A percentile compares a stretch with the other conserved stretches of the same genome.
These are phyloP conservation scores for Mus musculus DNA, from an alignment of 2,113 vertebrate genomes.

Conservation along the genomic window DNA sequence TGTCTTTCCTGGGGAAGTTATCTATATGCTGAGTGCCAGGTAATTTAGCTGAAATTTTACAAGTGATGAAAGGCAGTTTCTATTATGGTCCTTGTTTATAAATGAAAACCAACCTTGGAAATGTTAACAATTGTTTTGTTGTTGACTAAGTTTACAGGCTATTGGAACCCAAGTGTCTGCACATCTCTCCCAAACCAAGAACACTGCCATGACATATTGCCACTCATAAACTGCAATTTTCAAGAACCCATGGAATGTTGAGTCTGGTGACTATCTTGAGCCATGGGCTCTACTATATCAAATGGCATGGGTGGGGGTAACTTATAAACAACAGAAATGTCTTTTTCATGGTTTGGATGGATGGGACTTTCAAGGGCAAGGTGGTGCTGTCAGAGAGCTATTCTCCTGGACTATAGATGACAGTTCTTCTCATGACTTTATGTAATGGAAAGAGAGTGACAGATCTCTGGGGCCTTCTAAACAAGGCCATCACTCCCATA, in stretches of 20 bases:
- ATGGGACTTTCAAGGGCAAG: not conserved
- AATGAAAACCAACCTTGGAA: not conserved
- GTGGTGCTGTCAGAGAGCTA: not conserved
- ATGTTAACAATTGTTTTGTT: not conserved
- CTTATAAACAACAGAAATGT: not conserved
- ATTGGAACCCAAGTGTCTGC: not conserved
- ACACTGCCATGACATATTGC: too few species aligned
- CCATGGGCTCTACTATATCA: not conserved
- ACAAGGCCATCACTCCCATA: not conserved
- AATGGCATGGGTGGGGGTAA: not conserved
- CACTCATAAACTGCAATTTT: not conserved
- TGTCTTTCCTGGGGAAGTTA: slow-evolving; percentile 21
- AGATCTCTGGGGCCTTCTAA: not conserved
- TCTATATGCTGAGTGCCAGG: slow-evolving; percentile 36
- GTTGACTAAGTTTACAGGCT: not conserved
- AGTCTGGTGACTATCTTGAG: not conserved
- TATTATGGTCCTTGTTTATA: slow-evolving; percentile 31
- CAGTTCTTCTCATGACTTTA: not conserved
- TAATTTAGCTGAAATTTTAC: slow-evolving; percentile 45
- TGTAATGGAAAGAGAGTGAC: not conserved
- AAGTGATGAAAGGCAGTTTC: not conserved
- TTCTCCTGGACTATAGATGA: not conserved
- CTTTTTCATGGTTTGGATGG: not conserved
- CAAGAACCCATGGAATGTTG: not conserved
- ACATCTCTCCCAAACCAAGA: not conserved